Evolutionary conservation across 2,888 invertebrate species (phyloP).

Genomic region (Ormyrus pomaceus): DNA sequence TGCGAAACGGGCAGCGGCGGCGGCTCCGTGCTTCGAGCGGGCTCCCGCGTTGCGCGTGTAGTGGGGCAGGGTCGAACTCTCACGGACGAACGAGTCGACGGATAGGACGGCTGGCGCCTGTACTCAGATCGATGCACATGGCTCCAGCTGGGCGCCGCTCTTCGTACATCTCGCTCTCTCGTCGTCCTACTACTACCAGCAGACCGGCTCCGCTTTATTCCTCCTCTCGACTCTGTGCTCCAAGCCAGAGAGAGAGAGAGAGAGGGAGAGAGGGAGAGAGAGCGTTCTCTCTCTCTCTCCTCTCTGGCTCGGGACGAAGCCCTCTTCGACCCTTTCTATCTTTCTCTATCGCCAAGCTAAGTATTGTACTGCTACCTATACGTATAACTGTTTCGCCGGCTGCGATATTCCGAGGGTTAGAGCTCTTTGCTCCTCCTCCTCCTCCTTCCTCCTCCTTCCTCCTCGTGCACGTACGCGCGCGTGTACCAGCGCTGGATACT

Average conservation of each 20-base stretch:
- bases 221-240: constrained; percentile 31
- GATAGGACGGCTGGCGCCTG: constrained; percentile 75
- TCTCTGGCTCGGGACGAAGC: constrained; percentile 24
- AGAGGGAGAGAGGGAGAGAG: background rate
- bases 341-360: background rate
- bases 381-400: constrained; percentile 17
- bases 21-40: constrained; percentile 7
- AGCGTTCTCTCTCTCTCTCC: background rate
- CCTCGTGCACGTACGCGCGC: background rate
- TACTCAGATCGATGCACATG: constrained; percentile 75
- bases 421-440: background rate
- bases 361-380: background rate
- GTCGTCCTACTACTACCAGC: constrained; percentile 22
- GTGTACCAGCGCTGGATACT: background rate
- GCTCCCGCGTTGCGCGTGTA: constrained; percentile 56
- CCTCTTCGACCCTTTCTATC: constrained; percentile 6
- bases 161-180: constrained; percentile 72
- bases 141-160: constrained; percentile 76
- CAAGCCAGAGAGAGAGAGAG: background rate
- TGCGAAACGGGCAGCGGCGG: constrained; percentile 44
- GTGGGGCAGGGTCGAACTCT: constrained; percentile 72
- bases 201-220: constrained; percentile 23
- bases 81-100: constrained; percentile 75
- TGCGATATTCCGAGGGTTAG: background rate
- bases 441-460: background rate